These are phyloP conservation scores for Chelmon rostratus DNA, from an alignment of 2,797 vertebrate genomes.

Conservation along the genomic window DNA sequence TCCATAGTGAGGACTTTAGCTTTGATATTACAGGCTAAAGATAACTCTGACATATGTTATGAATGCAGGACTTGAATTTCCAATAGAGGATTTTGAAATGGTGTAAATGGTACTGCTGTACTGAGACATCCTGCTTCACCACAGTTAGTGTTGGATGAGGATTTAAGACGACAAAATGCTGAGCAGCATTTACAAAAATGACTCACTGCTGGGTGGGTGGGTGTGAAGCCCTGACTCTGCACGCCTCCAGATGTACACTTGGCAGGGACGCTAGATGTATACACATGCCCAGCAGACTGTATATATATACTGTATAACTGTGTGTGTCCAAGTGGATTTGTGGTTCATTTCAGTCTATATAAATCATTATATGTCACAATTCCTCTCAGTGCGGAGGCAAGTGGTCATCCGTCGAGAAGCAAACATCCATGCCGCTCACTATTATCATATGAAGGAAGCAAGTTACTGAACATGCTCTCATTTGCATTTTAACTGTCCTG, in stretches of 20 bases:
- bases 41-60: too few relatives aligned
- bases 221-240: conserved; percentile 14
- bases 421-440: background rate
- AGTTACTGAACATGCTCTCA: background rate
- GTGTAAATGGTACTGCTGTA: background rate
- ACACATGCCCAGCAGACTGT: background rate
- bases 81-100: background rate
- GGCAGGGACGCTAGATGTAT: background rate
- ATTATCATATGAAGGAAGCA: conserved; percentile 7
- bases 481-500: background rate
- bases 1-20: background rate
- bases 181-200: conserved; percentile 40
- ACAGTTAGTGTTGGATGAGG: background rate
- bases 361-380: conserved; percentile 5
- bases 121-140: background rate
- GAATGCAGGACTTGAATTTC: background rate
- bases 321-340: background rate
- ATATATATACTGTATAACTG: background rate
- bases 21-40: too few relatives aligned
- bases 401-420: background rate
- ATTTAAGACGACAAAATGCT: conserved; percentile 25
- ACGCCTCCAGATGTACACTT: conserved; percentile 29
- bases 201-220: conserved; percentile 45
- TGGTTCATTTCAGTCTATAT: conserved; percentile 16
- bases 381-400: background rate